Conservation (phyloP, 1,140 invertebrate species). For the Bicyclus anynana region DNA sequence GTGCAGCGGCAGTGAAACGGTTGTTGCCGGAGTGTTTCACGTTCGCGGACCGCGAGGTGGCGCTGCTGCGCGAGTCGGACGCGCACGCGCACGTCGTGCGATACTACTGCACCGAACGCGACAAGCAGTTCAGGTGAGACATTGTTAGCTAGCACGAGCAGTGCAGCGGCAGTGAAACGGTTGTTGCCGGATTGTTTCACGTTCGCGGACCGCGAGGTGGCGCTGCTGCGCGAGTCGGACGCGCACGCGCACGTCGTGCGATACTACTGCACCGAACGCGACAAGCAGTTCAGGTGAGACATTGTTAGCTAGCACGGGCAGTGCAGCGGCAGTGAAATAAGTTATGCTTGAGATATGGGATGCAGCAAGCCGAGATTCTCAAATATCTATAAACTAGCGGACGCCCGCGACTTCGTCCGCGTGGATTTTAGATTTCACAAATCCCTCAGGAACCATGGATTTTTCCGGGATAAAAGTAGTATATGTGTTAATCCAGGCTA, state of each 20-base stretch:
- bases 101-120: conserved; percentile 93
- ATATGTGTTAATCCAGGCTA: too few relatives aligned
- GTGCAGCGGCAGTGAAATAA: conserved; percentile 97
- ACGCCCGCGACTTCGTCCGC: too few relatives aligned
- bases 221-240: conserved; percentile 95
- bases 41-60: conserved; percentile 97
- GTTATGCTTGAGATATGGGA: too few relatives aligned
- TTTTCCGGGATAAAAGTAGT: too few relatives aligned
- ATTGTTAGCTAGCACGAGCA: too few relatives aligned
- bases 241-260: conserved; percentile 97
- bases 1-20: conserved; percentile 96
- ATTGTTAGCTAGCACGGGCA: too few relatives aligned
- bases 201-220: conserved; percentile 97
- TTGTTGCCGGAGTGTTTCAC: conserved; percentile 97
- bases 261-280: conserved; percentile 93
- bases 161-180: conserved; percentile 97
- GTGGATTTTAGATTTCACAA: too few relatives aligned
- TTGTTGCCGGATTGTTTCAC: conserved; percentile 97
- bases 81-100: conserved; percentile 97
- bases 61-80: conserved; percentile 95
- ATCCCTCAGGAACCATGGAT: too few relatives aligned
- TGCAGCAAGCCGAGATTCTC: too few relatives aligned
- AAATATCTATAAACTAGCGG: too few relatives aligned
- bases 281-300: conserved; percentile 83
- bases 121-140: conserved; percentile 83